Evolutionary conservation across 1,140 invertebrate genomes (phyloP).

Genomic region (Akabosia matsudoensis): DNA sequence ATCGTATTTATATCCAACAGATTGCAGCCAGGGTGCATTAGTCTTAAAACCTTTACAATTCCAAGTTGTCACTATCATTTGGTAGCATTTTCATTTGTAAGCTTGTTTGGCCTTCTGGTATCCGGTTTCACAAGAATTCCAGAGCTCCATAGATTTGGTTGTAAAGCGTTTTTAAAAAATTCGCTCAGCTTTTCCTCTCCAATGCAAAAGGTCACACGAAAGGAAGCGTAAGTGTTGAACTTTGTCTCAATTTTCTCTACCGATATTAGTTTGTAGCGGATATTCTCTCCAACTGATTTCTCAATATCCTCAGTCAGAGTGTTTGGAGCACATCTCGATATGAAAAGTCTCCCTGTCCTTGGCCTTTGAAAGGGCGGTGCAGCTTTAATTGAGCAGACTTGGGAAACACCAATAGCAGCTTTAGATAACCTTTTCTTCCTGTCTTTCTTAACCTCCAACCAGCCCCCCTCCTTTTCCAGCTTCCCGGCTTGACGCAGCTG

Average conservation of each 20-base stretch:
- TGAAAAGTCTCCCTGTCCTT: neutral
- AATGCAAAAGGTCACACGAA: neutral
- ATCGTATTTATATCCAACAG: neutral
- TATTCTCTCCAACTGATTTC: neutral
- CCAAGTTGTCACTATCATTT: neutral
- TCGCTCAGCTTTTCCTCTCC: neutral
- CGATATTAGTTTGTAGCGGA: neutral
- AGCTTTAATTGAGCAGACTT: neutral
- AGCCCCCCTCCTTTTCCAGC: no score
- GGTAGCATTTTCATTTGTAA: neutral
- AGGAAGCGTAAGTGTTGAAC: neutral
- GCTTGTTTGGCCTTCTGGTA: neutral
- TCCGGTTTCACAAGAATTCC: neutral
- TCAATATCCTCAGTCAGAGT: neutral
- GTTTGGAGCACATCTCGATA: neutral
- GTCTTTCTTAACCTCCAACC: neutral
- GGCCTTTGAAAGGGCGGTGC: neutral
- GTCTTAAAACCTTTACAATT: slow-evolving; percentile 20
- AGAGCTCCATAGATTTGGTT: neutral
- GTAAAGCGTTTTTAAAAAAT: neutral
- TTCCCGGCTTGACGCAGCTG: no score
- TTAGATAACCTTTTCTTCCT: neutral
- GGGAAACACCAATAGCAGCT: neutral
- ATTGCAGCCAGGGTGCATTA: neutral
- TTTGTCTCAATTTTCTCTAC: neutral